phyloP scores from a whole-genome alignment of 2,113 vertebrate species.

The Burhinus bistriatus region DNA sequence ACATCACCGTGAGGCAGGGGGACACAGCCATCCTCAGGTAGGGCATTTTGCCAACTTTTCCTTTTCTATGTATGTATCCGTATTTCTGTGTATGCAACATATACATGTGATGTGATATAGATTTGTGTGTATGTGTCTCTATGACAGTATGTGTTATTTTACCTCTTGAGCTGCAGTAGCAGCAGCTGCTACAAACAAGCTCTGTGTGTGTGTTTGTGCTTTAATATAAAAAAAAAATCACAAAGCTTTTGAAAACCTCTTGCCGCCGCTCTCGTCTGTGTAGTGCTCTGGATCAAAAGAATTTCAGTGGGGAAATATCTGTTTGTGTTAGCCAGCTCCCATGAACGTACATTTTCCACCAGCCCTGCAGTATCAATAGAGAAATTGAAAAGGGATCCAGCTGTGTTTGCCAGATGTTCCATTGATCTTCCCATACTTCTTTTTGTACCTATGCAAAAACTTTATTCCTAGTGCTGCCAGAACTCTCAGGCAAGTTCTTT shows the following conservation, averaged over 20 bases:
- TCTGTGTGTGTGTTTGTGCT: not conserved
- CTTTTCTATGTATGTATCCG: not conserved
- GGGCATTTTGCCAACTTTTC: slow-evolving; percentile 69
- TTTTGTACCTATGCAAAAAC: slow-evolving; percentile 44
- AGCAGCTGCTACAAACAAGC: not conserved
- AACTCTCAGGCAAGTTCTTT: slow-evolving; percentile 29
- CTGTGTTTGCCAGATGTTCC: slow-evolving; percentile 54
- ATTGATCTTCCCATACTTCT: not conserved
- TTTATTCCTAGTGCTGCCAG: slow-evolving; percentile 27
- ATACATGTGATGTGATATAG: not conserved
- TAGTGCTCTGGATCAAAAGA: slow-evolving; percentile 8
- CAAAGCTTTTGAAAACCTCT: not conserved
- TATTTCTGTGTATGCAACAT: not conserved
- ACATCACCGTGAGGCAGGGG: slow-evolving; percentile 99
- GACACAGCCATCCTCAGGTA: slow-evolving; percentile 99
- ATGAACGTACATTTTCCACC: not conserved
- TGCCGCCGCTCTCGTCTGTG: not conserved
- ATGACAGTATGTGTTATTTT: not conserved
- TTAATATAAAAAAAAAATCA: not conserved
- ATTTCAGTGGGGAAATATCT: not conserved
- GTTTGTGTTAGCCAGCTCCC: not conserved
- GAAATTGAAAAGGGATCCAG: slow-evolving; percentile 40
- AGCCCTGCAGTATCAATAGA: slow-evolving; percentile 9
- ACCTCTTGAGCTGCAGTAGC: not conserved
- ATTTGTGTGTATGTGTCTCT: not conserved